Base-by-base conservation (phyloP, 2,797 vertebrate genomes). In the Sebastes baramenuke region DNA sequence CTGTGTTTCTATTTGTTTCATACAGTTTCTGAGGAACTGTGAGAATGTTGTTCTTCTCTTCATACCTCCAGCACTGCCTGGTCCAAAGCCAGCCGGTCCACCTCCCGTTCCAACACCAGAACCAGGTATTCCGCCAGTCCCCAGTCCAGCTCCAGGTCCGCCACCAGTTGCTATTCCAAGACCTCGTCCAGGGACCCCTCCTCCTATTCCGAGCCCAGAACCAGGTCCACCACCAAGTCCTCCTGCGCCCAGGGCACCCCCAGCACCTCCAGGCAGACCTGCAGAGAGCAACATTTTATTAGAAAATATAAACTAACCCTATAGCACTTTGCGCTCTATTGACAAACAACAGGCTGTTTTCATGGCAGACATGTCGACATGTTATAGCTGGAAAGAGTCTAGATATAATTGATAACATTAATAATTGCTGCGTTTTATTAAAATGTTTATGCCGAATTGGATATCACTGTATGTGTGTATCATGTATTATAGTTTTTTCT, bases 231-330 rank as follows among this genome's bases (percentile, higher is more conserved):
- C 89, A 69, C 89, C 90, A 24, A 85, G 73, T 68, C 90, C 92
- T 86, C 91, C 92, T 75, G 84, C 68, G 64, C 92, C 87, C 25
- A 87, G 67, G n/a, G 82, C 74, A n/a, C 94, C 91, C 59, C 87
- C 91, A 29, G 42, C 72, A 59, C 92, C 90, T 56, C 86, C 89
- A 52, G 82, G 87, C 9, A 91, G 64, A 77, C 90, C 90, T 91
- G 30, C 16, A 77, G 22, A 52, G 22, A 75, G 2, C 1, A 75
- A 10, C 14, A 56, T 67, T 74, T 74, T 54, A 38, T 75, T 24
- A 52, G 6, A 65, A 36, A 80, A 56, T 29, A 11, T 54, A 20
- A 46, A 54, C 10, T 20, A 36, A 36, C 8, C 13, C 14, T 1
- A 7, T 25, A 0, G 20, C 20, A 29, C 18, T 12, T 30, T n/a